These are phyloP conservation scores for Spea hammondii DNA, from an alignment of 2,797 vertebrate species.

Conservation along the genomic window DNA sequence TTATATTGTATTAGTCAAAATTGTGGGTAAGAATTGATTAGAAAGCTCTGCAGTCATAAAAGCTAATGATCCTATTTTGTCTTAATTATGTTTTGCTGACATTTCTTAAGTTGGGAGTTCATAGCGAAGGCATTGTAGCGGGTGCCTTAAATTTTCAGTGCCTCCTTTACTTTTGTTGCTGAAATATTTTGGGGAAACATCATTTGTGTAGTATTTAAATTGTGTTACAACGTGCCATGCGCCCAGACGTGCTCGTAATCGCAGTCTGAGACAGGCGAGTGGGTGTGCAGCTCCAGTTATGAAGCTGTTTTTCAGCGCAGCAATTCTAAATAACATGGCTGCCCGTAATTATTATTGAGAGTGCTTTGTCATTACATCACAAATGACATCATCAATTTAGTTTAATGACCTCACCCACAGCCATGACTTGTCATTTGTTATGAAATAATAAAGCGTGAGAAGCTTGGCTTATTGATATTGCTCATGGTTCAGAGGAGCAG, in stretches of 20 bases:
- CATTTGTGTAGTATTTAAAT: slow-evolving; percentile 34
- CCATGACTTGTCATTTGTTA: slow-evolving; percentile 34
- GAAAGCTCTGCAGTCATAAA: slow-evolving; percentile 51
- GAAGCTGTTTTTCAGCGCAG: slow-evolving; percentile 26
- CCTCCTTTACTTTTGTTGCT: slow-evolving; percentile 13
- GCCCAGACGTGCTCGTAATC: slow-evolving; percentile 5
- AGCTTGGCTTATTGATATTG: slow-evolving; percentile 34
- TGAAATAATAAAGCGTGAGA: slow-evolving; percentile 34
- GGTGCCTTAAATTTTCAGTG: slow-evolving; percentile 33
- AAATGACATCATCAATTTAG: slow-evolving; percentile 46
- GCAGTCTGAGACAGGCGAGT: not conserved
- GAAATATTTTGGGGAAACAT: slow-evolving; percentile 9
- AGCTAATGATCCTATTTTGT: slow-evolving; percentile 52
- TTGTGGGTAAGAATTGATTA: slow-evolving; percentile 46
- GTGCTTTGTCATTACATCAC: slow-evolving; percentile 44
- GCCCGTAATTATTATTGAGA: slow-evolving; percentile 44
- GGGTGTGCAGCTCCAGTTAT: slow-evolving; percentile 9
- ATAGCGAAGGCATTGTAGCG: slow-evolving; percentile 34
- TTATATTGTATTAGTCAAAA: slow-evolving; percentile 53
- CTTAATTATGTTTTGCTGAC: slow-evolving; percentile 50
- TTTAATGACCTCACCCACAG: slow-evolving; percentile 38
- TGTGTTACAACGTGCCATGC: slow-evolving; percentile 11
- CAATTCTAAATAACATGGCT: slow-evolving; percentile 11
- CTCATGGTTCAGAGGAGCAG: slow-evolving; percentile 32
- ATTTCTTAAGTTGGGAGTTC: slow-evolving; percentile 41